Evolutionary conservation across 2,888 invertebrate species (phyloP), one percentile per base, ranked within the genome.

Genomic region (Encarsia formosa): DNA sequence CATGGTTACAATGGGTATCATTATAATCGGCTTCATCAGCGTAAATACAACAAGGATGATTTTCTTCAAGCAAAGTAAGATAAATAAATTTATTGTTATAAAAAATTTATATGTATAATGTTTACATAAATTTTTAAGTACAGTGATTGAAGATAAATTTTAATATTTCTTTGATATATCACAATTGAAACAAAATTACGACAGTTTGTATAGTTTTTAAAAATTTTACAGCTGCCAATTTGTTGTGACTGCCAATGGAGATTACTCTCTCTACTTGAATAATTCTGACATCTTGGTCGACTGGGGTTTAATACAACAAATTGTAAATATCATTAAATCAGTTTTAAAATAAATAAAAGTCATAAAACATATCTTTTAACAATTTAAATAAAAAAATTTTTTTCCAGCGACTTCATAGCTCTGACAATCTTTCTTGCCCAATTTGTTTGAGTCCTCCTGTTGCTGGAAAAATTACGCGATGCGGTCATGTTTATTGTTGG

Each of bases 401-500:
- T 59, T 71, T 73, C 20, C 63, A 83, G 79, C 81, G 82, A 68
- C 77, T 87, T 51, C 80, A 82, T 66, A 84, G 83, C 45, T 78
- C 79, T 24, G 86, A 86, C 61, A 79, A 78, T 61, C 80, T 86
- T 18, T 83, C 83, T 34, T 97, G 97, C 71, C 97, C 97, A 0
- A 96, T 98, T 67, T 98, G 97, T 74, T 79, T 97, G 59, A 87
- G 88, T 66, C 77, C 85, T 29, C 94, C 95, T 4, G 80, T 84
- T 46, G 91, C 93, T 47, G 94, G 88, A 2, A 92, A 95, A 75
- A 90, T 95, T 69, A 95, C 94, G 0, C 83, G 87, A 35, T 98
- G 97, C 73, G 96, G 97, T 9, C 97, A 98, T 71, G 87, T 93
- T 57, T 96, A 90, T 74, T 98, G 97, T 75, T 97, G 93, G 94